phyloP scores from a whole-genome alignment of 2,113 vertebrate species.

The Phyllopteryx taeniolatus region DNA sequence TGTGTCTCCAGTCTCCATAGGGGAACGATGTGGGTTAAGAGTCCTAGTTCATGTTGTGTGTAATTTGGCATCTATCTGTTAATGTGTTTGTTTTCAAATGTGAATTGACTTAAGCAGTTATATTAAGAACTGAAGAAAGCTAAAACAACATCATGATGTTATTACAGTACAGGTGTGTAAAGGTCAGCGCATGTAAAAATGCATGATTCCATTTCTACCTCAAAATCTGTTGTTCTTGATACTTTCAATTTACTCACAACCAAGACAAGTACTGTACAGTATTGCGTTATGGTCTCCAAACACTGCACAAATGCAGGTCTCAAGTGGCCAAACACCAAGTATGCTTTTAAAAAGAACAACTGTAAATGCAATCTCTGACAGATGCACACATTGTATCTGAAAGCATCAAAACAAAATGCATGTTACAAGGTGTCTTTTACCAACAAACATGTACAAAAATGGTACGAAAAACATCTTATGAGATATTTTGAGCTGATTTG shows the following conservation, averaged over 20 bases:
- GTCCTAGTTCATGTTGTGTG: neutral
- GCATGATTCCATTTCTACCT: neutral
- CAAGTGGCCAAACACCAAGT: neutral
- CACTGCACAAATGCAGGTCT: neutral
- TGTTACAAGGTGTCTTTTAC: neutral
- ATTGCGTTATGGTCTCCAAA: neutral
- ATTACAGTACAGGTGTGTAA: neutral
- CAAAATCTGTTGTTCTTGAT: neutral
- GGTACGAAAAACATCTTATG: no score
- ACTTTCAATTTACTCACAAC: neutral
- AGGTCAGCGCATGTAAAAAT: no score
- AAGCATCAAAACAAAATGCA: neutral
- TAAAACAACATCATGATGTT: neutral
- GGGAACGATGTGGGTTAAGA: neutral
- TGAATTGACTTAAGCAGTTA: constrained; percentile 5
- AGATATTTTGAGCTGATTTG: neutral
- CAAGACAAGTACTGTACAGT: neutral
- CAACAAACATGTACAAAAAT: neutral
- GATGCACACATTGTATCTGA: neutral
- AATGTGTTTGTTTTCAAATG: constrained; percentile 16
- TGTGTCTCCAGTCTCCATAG: neutral
- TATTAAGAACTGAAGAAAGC: neutral
- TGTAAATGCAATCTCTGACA: neutral
- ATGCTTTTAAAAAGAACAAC: neutral
- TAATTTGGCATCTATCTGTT: constrained; percentile 24